Conservation (phyloP, 2,113 vertebrate species). For the Lophius piscatorius region DNA sequence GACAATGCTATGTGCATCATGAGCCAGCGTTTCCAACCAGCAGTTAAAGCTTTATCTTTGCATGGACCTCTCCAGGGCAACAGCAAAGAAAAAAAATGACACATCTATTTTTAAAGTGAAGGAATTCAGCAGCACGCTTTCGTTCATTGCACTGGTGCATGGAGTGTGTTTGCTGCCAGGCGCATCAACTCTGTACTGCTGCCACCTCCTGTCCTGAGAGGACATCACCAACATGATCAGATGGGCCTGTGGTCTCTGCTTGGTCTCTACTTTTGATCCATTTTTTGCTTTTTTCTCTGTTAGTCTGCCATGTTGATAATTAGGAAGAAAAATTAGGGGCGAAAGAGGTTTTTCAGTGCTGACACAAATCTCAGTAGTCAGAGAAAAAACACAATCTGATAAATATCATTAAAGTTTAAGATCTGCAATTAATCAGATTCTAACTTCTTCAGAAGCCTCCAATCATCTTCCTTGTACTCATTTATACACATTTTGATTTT, state of each 20-base stretch:
- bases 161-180: constrained; percentile 9
- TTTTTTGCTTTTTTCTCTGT: background rate
- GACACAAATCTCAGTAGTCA: too few species aligned
- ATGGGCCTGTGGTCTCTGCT: background rate
- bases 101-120: constrained; percentile 91
- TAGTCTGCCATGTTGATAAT: background rate
- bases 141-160: constrained; percentile 33
- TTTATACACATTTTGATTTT: too few species aligned
- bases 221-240: background rate
- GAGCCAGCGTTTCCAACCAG: constrained; percentile 75
- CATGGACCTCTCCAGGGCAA: constrained; percentile 84
- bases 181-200: constrained; percentile 60
- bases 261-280: background rate
- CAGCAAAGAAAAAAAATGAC: constrained; percentile 82
- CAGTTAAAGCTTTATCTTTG: constrained; percentile 78
- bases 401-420: too few species aligned
- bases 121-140: constrained; percentile 77
- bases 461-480: too few species aligned
- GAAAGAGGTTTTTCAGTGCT: background rate
- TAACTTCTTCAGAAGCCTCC: too few species aligned
- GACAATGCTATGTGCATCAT: constrained; percentile 56
- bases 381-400: too few species aligned
- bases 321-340: constrained; percentile 4
- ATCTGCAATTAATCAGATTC: too few species aligned
- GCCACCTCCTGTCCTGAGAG: constrained; percentile 59